Evolutionary conservation across 2,888 invertebrate genomes (phyloP), one percentile per base, ranked within the genome.

Genomic region (Phengaris arion): DNA sequence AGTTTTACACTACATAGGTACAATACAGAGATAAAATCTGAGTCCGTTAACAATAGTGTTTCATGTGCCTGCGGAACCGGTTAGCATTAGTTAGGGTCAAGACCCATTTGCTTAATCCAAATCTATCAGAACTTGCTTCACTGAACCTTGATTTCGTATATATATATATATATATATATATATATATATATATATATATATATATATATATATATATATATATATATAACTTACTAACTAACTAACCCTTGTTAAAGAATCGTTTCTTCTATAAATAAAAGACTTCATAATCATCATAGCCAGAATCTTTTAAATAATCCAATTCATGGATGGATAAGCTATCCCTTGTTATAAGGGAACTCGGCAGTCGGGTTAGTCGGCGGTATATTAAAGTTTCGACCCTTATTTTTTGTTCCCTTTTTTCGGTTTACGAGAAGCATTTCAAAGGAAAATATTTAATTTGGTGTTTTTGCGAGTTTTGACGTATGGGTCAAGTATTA

Each of bases 51-150:
- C 64, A 64, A 64, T 35, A 64, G 64, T 51, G 15, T 51, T 70
- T 70, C 51, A 70, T 70, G 70, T 52, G n/a, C 69, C 70, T 51
- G 70, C 22, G 51, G 51, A 70, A 70, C 70, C 70, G 70, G 70
- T 70, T 70, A 70, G 22, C 70, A 70, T 70, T 51, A 70, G 70
- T 70, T 70, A 51, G 70, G 70, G 70, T 51, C 70, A 69, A 69
- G 64, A 64, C 10, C 10, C 64, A 64, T 64, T 64, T 64, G 64
- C 64, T 13, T 64, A 64, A 64, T 64, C 35, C 35, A 64, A 64
- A 64, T 64, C 64, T 64, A 64, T 64, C 64, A 64, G 64, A 45
- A 35, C 64, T 64, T 64, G 64, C 64, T 45, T 64, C 64, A 64
- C 12, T 64, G 6, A 64, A 64, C 64, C 64, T 64, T 64, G 59